These are phyloP conservation scores for Euleptes europaea DNA, from an alignment of 2,113 vertebrate genomes.

Conservation along the genomic window DNA sequence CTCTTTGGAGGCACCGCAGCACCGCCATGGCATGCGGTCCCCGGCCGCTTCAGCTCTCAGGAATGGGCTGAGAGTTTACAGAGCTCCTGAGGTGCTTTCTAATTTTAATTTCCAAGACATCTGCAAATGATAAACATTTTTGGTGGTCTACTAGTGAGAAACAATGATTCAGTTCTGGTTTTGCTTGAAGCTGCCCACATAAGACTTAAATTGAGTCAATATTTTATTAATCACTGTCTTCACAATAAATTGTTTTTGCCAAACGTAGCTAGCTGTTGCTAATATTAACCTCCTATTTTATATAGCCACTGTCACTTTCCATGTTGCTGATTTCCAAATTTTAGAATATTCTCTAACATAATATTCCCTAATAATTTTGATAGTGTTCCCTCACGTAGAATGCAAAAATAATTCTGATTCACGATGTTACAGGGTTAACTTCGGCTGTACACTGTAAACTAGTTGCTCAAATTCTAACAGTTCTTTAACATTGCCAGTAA, in stretches of 20 bases:
- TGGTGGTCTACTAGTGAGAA: neutral
- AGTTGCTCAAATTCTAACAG: neutral
- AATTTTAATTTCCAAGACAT: neutral
- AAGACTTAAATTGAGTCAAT: neutral
- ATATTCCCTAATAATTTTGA: neutral
- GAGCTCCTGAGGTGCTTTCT: no score
- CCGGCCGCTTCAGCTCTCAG: no score
- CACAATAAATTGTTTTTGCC: neutral
- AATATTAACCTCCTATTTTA: neutral
- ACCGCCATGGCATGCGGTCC: no score
- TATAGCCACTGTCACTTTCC: neutral
- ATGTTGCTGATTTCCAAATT: neutral
- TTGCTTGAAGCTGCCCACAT: neutral
- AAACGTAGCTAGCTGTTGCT: neutral
- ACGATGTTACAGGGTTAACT: neutral
- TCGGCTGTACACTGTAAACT: conserved; percentile 4
- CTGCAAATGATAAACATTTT: neutral
- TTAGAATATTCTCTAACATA: conserved; percentile 7
- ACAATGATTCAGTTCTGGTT: neutral
- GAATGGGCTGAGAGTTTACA: no score
- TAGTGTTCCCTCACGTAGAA: neutral
- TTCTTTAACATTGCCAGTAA: neutral
- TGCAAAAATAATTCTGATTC: neutral
- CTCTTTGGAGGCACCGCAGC: no score
- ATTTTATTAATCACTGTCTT: neutral